Evolutionary conservation across 1,140 invertebrate species (phyloP).

Genomic region (Diploscapter pachys): DNA sequence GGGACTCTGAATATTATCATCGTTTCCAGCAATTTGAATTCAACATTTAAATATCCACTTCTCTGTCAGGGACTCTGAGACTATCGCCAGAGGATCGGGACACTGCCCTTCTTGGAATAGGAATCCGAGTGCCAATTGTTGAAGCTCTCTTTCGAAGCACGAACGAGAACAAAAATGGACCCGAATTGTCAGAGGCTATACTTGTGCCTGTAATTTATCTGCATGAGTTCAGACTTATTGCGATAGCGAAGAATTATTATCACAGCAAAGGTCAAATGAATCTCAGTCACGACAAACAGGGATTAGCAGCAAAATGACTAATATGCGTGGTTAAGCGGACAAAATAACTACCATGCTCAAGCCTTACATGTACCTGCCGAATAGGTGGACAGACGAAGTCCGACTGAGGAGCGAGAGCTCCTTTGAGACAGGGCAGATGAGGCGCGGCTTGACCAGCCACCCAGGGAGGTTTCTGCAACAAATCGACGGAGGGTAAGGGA

Average conservation of each 20-base stretch:
- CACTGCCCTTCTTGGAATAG: slow-evolving; percentile 56
- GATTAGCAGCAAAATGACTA: too few relatives aligned
- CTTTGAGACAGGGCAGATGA: slow-evolving; percentile 57
- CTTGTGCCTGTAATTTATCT: slow-evolving; percentile 43
- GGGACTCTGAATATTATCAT: slow-evolving; percentile 45
- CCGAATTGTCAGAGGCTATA: slow-evolving; percentile 58
- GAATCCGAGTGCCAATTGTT: slow-evolving; percentile 57
- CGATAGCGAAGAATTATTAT: too few relatives aligned
- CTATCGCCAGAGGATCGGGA: slow-evolving; percentile 55
- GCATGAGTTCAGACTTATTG: too few relatives aligned
- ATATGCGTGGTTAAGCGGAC: too few relatives aligned
- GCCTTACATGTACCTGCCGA: slow-evolving; percentile 36
- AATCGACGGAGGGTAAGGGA: slow-evolving; percentile 5
- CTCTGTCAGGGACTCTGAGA: slow-evolving; percentile 55
- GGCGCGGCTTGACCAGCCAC: slow-evolving; percentile 56
- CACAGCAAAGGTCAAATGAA: too few relatives aligned
- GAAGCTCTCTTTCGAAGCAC: slow-evolving; percentile 56
- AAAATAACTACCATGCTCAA: too few relatives aligned
- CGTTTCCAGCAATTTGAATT: slow-evolving; percentile 1
- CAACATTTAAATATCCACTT: slow-evolving; percentile 38
- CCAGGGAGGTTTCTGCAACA: slow-evolving; percentile 51
- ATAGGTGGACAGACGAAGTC: slow-evolving; percentile 54
- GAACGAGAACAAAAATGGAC: slow-evolving; percentile 56
- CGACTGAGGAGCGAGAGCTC: slow-evolving; percentile 49
- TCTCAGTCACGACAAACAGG: too few relatives aligned